These are phyloP conservation scores for Coecobrya sp. DNA, from an alignment of 2,888 invertebrate species.

Conservation along the genomic window DNA sequence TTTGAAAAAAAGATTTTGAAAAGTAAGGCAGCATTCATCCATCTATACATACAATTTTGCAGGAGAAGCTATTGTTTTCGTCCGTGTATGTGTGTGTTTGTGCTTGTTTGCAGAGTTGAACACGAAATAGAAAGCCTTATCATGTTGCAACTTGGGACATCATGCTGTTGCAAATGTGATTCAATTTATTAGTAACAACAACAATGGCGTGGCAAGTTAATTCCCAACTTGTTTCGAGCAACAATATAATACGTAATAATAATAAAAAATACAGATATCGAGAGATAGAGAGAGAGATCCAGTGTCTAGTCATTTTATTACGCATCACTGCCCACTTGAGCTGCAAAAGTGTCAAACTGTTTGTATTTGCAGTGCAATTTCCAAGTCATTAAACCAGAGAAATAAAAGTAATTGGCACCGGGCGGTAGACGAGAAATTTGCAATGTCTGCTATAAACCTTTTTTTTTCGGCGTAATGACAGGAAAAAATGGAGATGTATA, in stretches of 20 bases:
- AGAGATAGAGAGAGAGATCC: background rate
- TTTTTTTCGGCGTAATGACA: background rate
- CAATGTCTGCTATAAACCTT: background rate
- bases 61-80: background rate
- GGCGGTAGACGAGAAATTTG: background rate
- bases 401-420: slow-evolving; percentile 13
- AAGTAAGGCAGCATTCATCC: background rate
- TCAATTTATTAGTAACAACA: background rate
- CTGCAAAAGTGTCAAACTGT: background rate
- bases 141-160: background rate
- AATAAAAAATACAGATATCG: no score
- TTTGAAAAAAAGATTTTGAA: background rate
- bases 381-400: slow-evolving; percentile 12
- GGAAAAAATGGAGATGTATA: no score
- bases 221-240: background rate
- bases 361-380: background rate
- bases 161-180: slow-evolving; percentile 22
- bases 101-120: background rate
- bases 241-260: no score
- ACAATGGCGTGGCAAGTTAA: slow-evolving; percentile 30
- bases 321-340: background rate
- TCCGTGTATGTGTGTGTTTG: background rate
- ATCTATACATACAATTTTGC: no score
- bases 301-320: background rate
- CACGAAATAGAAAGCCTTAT: slow-evolving; percentile 15